phyloP scores from a whole-genome alignment of 2,797 vertebrate genomes.

The Hypotaenidia okinawae region DNA sequence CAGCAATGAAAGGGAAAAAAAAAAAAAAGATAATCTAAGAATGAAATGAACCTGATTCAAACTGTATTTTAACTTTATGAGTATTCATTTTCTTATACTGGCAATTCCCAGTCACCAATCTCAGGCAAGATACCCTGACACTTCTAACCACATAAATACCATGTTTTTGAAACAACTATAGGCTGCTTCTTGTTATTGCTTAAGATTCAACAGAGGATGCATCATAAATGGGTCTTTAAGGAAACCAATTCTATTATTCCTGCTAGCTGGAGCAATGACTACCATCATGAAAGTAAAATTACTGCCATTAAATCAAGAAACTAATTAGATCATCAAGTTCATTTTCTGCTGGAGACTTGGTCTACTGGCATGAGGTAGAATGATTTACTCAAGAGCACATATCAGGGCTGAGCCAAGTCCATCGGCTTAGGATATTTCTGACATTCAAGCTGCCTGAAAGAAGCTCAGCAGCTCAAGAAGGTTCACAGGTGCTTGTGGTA shows the following conservation, averaged over 20 bases:
- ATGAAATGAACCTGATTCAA: not conserved
- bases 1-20: not conserved
- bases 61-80: not conserved
- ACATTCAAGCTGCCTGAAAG: not conserved
- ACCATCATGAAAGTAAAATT: not conserved
- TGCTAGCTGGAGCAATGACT: constrained; percentile 3
- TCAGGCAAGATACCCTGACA: not conserved
- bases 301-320: constrained; percentile 43
- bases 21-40: not conserved
- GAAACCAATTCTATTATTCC: not conserved
- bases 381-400: not conserved
- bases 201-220: constrained; percentile 29
- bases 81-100: not conserved
- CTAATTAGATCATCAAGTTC: constrained; percentile 47
- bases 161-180: not conserved
- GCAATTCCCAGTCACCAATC: not conserved
- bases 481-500: not conserved
- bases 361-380: not conserved
- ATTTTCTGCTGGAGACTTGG: not conserved
- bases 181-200: constrained; percentile 27
- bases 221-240: constrained; percentile 13
- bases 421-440: fast-evolving
- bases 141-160: constrained; percentile 28
- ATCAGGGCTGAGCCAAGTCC: not conserved
- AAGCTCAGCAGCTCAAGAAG: not conserved